Evolutionary conservation across 37 sponge, comb jelly and placozoan species (phyloP).

Genomic region (Oopsacas minuta): DNA sequence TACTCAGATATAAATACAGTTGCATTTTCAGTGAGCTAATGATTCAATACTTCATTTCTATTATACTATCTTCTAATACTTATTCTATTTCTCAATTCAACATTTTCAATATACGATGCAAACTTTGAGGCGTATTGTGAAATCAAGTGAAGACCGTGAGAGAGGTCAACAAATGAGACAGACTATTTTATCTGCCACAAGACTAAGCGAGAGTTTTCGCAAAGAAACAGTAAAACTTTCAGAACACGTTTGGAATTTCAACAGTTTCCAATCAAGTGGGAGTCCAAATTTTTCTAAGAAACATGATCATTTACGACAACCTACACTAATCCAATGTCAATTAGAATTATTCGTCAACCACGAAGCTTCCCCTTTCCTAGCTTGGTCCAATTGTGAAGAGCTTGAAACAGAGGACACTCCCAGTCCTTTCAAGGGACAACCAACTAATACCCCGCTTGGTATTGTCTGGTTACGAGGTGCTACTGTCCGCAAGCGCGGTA

Average conservation of each 20-base stretch:
- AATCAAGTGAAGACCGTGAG: background rate
- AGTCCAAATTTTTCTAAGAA: background rate
- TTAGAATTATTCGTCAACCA: background rate
- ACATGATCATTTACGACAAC: background rate
- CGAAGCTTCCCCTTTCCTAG: constrained; percentile 3
- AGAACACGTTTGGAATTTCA: background rate
- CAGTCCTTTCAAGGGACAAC: background rate
- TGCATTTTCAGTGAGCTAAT: background rate
- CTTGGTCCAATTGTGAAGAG: constrained; percentile 3
- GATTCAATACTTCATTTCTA: too few relatives aligned
- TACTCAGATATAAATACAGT: background rate
- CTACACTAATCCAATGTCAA: background rate
- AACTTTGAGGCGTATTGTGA: background rate
- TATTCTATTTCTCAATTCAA: background rate
- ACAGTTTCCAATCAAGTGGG: background rate
- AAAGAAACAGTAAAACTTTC: background rate
- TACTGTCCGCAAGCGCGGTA: constrained; percentile 14
- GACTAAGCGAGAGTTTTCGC: background rate
- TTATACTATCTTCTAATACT: background rate
- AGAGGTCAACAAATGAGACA: background rate
- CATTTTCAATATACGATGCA: background rate
- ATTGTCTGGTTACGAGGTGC: background rate
- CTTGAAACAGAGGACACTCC: background rate
- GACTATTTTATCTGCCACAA: background rate
- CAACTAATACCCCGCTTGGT: background rate